phyloP scores from a whole-genome alignment of 2,113 vertebrate genomes.

The Caranx ignobilis region DNA sequence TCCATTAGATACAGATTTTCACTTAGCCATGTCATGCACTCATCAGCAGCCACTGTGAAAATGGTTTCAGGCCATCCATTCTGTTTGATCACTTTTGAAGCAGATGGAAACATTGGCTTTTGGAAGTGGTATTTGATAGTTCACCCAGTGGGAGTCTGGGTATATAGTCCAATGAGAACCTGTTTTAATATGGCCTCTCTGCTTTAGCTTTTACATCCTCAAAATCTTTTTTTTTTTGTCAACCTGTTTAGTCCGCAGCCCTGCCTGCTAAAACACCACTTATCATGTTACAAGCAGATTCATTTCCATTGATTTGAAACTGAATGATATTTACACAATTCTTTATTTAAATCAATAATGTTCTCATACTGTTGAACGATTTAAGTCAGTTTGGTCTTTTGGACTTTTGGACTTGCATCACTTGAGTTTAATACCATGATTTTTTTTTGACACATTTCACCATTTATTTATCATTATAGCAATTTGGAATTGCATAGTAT shows the following conservation, averaged over 20 bases:
- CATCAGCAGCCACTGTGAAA: constrained; percentile 23
- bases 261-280: background rate
- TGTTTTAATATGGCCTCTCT: background rate
- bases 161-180: constrained; percentile 5
- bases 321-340: background rate
- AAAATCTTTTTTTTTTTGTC: background rate
- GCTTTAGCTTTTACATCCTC: background rate
- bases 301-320: background rate
- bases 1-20: constrained; percentile 23
- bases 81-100: constrained; percentile 41
- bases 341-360: background rate
- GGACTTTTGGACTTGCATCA: background rate
- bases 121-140: constrained; percentile 17
- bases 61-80: constrained; percentile 28
- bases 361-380: background rate
- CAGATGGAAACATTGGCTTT: constrained; percentile 37
- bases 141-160: background rate
- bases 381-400: background rate
- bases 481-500: background rate
- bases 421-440: background rate
- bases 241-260: background rate
- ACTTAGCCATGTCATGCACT: background rate
- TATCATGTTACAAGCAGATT: background rate
- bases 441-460: background rate
- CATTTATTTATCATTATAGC: background rate